Percentiles rank a stretch among this genome's conserved stretches.
Conservation (phyloP, 2,797 vertebrate species). For the Fistularia tabacaria region DNA sequence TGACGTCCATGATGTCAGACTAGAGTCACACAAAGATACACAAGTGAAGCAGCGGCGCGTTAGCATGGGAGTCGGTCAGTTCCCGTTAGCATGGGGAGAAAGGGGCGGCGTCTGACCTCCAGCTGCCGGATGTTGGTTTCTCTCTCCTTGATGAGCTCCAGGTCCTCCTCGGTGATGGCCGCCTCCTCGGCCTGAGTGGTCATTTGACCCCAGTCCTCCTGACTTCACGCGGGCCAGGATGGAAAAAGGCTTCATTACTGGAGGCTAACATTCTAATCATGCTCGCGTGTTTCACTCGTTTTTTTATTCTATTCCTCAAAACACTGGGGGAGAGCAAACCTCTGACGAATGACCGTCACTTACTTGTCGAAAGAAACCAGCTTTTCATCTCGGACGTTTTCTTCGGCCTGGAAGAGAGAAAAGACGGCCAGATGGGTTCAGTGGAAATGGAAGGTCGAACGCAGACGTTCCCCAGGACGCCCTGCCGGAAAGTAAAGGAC, state of each 20-base stretch:
- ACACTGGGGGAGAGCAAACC: neutral
- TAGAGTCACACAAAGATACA: constrained; percentile 41
- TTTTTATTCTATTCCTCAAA: no score
- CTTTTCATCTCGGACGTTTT: constrained; percentile 84
- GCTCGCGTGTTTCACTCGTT: no score
- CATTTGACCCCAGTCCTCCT: constrained; percentile 90
- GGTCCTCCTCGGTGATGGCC: constrained; percentile 90
- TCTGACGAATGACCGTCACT: constrained; percentile 32
- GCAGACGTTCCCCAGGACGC: no score
- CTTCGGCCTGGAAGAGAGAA: constrained; percentile 77
- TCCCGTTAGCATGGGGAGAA: no score
- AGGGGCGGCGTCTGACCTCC: constrained; percentile 73
- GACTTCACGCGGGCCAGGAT: constrained; percentile 64
- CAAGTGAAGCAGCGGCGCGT: neutral
- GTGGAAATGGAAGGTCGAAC: neutral
- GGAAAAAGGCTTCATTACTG: no score
- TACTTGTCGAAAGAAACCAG: constrained; percentile 95
- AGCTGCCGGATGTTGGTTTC: constrained; percentile 92
- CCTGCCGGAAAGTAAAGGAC: neutral
- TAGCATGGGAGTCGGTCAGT: no score
- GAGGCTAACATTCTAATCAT: no score
- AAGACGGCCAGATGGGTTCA: no score
- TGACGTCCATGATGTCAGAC: constrained; percentile 96
- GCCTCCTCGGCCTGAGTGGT: constrained; percentile 83
- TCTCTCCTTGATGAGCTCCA: constrained; percentile 94